Evolutionary conservation across 1,140 invertebrate genomes (phyloP).

Genomic region (Penaeus japonicus): DNA sequence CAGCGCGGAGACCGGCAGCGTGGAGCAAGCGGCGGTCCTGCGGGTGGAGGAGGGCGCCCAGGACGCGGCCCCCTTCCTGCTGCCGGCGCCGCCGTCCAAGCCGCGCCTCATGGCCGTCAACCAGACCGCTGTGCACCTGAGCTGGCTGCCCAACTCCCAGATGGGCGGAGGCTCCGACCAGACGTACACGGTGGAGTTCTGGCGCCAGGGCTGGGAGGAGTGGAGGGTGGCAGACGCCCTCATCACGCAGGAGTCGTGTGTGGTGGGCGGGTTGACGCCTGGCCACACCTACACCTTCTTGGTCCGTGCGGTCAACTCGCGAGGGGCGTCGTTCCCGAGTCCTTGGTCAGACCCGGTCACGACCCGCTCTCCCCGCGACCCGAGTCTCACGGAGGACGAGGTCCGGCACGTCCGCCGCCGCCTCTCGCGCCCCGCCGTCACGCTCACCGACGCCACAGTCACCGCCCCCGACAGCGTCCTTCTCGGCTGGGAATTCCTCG

Average conservation of each 20-base stretch:
- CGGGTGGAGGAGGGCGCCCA: slow-evolving; percentile 13
- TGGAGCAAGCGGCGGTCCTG: slow-evolving; percentile 46
- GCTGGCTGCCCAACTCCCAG: slow-evolving; percentile 74
- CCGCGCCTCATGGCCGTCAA: slow-evolving; percentile 65
- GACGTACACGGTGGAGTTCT: slow-evolving; percentile 55
- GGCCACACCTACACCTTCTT: slow-evolving; percentile 54
- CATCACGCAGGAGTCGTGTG: slow-evolving; percentile 27
- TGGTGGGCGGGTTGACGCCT: slow-evolving; percentile 41
- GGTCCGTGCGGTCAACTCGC: slow-evolving; percentile 40
- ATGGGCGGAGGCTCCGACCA: slow-evolving; percentile 4
- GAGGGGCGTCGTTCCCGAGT: slow-evolving; percentile 54
- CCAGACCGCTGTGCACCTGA: slow-evolving; percentile 78
- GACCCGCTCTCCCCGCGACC: not conserved
- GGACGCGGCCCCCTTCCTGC: not conserved
- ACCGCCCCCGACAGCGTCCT: slow-evolving; percentile 39
- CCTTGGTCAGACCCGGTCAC: slow-evolving; percentile 55
- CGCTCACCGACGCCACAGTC: not conserved
- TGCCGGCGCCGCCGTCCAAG: slow-evolving; percentile 55
- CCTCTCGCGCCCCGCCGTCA: slow-evolving; percentile 6
- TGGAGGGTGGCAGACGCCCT: slow-evolving; percentile 51
- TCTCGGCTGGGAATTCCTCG: slow-evolving; percentile 48
- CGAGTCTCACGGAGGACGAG: slow-evolving; percentile 9
- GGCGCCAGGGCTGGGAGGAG: slow-evolving; percentile 50
- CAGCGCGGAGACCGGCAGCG: slow-evolving; percentile 76
- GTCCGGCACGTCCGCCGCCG: slow-evolving; percentile 34